phyloP scores from a whole-genome alignment of 1,140 invertebrate genomes.

The Cydia strobilella region DNA sequence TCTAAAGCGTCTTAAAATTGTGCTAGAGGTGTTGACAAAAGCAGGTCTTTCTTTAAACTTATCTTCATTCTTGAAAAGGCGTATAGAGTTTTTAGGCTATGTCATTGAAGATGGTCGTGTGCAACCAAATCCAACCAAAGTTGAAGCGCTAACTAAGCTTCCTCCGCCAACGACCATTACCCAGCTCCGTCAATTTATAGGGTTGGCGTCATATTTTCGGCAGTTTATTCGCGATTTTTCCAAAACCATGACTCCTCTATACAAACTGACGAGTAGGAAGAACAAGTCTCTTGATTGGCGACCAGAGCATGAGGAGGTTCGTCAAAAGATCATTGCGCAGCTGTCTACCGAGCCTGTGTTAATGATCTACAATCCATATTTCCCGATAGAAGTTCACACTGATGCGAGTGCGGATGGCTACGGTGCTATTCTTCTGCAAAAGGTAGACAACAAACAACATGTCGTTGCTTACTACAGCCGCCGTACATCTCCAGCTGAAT shows the following conservation, averaged over 20 bases:
- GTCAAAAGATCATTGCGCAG: no score
- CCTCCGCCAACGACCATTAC: conserved; percentile 24
- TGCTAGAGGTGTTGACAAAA: no score
- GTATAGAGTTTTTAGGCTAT: conserved; percentile 41
- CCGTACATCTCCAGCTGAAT: conserved; percentile 1
- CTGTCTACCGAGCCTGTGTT: no score
- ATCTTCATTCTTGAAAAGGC: conserved; percentile 35
- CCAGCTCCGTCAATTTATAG: conserved; percentile 38
- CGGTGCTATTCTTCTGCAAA: conserved; percentile 32
- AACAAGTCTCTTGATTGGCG: no score
- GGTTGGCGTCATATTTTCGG: conserved; percentile 11
- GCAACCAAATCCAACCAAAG: neutral
- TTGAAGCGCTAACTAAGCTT: neutral
- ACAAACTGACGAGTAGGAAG: neutral
- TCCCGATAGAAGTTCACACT: conserved; percentile 33
- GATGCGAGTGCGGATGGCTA: conserved; percentile 38
- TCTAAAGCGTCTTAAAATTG: no score
- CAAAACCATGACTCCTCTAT: neutral
- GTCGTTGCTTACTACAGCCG: conserved; percentile 13
- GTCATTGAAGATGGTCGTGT: neutral
- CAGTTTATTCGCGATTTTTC: conserved; percentile 1
- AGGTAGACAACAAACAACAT: conserved; percentile 41
- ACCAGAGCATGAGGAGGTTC: no score
- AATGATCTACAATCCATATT: conserved; percentile 49
- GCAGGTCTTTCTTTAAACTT: conserved; percentile 38